Evolutionary conservation across 2,113 vertebrate genomes (phyloP).

Genomic region (Taurulus bubalis): DNA sequence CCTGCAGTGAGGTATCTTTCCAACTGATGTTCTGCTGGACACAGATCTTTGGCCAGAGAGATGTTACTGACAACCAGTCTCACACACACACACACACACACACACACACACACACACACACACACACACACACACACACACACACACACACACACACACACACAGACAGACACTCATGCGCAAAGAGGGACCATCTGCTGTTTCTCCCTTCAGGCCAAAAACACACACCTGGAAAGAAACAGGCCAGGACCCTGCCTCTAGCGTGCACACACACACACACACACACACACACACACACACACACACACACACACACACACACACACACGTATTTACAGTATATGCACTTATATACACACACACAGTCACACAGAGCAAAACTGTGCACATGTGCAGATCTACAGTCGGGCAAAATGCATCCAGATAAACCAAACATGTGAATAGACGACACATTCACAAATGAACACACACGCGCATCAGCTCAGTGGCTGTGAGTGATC

Average conservation of each 20-base stretch:
- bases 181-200: conserved; percentile 71
- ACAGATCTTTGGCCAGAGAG: conserved; percentile 51
- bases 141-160: background rate
- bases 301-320: background rate
- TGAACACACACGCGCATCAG: conserved; percentile 15
- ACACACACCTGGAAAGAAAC: conserved; percentile 75
- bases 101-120: conserved; percentile 13
- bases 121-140: background rate
- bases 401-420: background rate
- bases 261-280: conserved; percentile 10
- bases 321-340: conserved; percentile 11
- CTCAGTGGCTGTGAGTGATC: conserved; percentile 36
- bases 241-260: conserved; percentile 56
- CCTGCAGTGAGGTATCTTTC: conserved; percentile 13
- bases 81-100: conserved; percentile 6
- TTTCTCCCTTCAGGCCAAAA: conserved; percentile 57
- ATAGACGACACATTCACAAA: conserved; percentile 8
- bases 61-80: conserved; percentile 46
- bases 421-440: background rate
- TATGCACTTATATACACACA: background rate
- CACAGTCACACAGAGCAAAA: background rate
- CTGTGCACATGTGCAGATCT: background rate
- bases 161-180: conserved; percentile 17
- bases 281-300: background rate
- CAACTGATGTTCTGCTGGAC: conserved; percentile 14